A percentile compares a stretch with the other conserved stretches of the same genome.
Conservation (phyloP, 2,888 invertebrate genomes). For the Linnaemya tessellans region DNA sequence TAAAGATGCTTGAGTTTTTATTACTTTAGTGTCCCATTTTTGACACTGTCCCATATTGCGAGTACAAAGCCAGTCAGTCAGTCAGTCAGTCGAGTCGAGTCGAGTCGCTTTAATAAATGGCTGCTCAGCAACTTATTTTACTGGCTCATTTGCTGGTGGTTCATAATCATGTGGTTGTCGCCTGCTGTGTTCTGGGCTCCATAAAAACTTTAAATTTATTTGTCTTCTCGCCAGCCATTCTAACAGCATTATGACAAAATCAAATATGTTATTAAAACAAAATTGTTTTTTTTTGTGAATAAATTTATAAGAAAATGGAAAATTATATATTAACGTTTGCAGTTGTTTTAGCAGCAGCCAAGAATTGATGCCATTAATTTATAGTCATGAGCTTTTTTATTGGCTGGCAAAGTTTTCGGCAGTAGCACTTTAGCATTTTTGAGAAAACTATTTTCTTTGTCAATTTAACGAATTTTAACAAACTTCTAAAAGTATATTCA, state of each 20-base stretch:
- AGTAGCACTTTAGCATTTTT: background rate
- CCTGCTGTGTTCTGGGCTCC: conserved; percentile 23
- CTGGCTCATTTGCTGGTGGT: conserved; percentile 18
- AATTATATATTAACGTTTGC: conserved; percentile 18
- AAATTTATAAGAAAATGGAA: background rate
- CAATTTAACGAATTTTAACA: conserved; percentile 2
- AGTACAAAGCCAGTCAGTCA: too few relatives aligned
- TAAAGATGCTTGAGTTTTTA: conserved; percentile 15
- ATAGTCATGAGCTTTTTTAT: conserved; percentile 22
- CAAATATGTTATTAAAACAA: background rate
- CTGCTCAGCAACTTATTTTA: conserved; percentile 17
- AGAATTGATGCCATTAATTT: conserved; percentile 43
- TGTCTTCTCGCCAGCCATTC: conserved; percentile 41
- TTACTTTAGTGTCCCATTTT: conserved; percentile 32
- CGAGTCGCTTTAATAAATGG: conserved; percentile 23
- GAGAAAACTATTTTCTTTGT: conserved; percentile 4
- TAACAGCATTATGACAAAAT: conserved; percentile 32
- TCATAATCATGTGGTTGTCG: background rate
- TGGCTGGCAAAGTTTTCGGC: background rate
- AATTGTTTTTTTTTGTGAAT: background rate
- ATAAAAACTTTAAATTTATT: conserved; percentile 43
- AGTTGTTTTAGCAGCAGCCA: conserved; percentile 49
- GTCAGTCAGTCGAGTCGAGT: background rate
- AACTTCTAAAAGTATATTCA: background rate
- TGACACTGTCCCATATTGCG: conserved; percentile 19